Conservation (phyloP, 2,113 vertebrate genomes). For the Uria aalge region DNA sequence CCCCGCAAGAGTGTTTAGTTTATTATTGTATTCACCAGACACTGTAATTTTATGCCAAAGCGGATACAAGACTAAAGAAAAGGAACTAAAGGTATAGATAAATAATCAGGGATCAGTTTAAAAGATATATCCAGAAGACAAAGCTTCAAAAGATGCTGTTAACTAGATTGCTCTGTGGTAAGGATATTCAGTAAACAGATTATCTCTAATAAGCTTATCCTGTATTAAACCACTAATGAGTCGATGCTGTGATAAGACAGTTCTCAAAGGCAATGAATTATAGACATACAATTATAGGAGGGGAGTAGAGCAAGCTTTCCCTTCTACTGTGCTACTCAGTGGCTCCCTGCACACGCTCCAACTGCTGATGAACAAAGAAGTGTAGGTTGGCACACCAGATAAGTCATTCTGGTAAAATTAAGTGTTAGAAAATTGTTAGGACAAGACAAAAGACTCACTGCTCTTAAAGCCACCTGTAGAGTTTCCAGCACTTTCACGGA, state of each 20-base stretch:
- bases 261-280: constrained; percentile 67
- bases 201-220: constrained; percentile 67
- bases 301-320: background rate
- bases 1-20: background rate
- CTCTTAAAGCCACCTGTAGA: background rate
- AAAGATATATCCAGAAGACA: constrained; percentile 31
- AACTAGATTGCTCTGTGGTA: constrained; percentile 43
- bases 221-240: constrained; percentile 63
- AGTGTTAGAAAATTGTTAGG: background rate
- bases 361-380: background rate
- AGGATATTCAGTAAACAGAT: constrained; percentile 44
- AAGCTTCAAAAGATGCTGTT: constrained; percentile 50
- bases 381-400: background rate
- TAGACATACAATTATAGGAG: background rate
- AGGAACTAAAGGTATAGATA: background rate
- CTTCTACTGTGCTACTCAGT: background rate
- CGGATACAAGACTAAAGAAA: background rate
- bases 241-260: constrained; percentile 54
- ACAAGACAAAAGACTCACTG: background rate
- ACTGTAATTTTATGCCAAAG: constrained; percentile 42
- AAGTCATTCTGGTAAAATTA: background rate
- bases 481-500: background rate
- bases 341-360: background rate
- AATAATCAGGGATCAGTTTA: constrained; percentile 37
- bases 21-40: background rate